Conservation (phyloP, 2,888 invertebrate species). For the Lochmaea capreae region DNA sequence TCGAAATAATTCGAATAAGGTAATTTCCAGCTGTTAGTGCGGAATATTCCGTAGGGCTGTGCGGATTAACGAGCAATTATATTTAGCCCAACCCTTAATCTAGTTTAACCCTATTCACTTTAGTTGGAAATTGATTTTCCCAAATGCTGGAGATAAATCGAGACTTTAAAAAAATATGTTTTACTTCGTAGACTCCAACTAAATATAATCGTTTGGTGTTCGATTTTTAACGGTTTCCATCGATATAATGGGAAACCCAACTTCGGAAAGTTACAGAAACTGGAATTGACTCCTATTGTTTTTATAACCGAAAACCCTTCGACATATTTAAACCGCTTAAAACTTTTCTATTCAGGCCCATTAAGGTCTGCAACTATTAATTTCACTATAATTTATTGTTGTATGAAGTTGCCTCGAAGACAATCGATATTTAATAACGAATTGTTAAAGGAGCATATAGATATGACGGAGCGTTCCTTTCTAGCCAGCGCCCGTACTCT, state of each 20-base stretch:
- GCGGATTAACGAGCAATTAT: constrained; percentile 42
- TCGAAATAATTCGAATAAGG: constrained; percentile 47
- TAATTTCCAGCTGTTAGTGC: constrained; percentile 49
- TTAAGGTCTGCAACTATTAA: not conserved
- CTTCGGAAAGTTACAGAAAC: constrained; percentile 1
- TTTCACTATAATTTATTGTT: not conserved
- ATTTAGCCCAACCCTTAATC: constrained; percentile 37
- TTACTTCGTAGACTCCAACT: not conserved
- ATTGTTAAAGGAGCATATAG: too few species aligned
- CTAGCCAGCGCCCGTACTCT: too few species aligned
- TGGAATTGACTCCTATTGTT: not conserved
- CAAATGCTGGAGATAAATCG: not conserved
- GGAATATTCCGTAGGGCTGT: constrained; percentile 45
- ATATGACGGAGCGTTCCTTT: too few species aligned
- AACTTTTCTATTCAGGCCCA: not conserved
- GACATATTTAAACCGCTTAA: not conserved
- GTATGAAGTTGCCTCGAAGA: not conserved
- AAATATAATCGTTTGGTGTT: not conserved
- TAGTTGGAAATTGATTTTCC: constrained; percentile 17
- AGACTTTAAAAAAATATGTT: not conserved
- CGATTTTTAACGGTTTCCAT: not conserved
- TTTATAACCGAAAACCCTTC: not conserved
- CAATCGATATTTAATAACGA: not conserved
- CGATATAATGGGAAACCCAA: not conserved
- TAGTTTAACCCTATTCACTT: constrained; percentile 34